Percentiles rank a stretch among this genome's conserved stretches.
Evolutionary conservation across 2,888 invertebrate species (phyloP).

Genomic region (Endomychus coccineus): DNA sequence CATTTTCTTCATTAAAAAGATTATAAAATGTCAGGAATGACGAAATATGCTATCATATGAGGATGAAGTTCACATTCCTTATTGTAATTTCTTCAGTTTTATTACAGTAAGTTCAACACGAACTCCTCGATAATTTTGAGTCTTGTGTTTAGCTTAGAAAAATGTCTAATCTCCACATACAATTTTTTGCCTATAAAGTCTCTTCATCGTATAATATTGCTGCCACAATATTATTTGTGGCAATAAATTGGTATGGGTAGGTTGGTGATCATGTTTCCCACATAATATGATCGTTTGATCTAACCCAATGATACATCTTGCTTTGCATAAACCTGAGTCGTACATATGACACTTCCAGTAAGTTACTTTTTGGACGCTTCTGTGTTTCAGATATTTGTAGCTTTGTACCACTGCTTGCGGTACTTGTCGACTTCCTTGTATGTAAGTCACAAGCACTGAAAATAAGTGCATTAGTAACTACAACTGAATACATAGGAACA

Average conservation of each 20-base stretch:
- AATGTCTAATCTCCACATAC: too few species aligned
- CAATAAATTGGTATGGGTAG: conserved; percentile 1
- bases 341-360: conserved; percentile 41
- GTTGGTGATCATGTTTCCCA: conserved; percentile 28
- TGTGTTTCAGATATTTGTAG: conserved; percentile 37
- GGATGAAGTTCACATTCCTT: too few species aligned
- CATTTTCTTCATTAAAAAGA: too few species aligned
- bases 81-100: too few species aligned
- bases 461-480: conserved; percentile 15
- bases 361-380: conserved; percentile 32
- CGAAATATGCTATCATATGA: too few species aligned
- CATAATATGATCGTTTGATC: conserved; percentile 29
- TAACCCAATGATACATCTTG: conserved; percentile 31
- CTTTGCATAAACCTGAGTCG: conserved; percentile 35
- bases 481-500: too few species aligned
- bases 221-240: not conserved
- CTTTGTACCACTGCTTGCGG: conserved; percentile 34
- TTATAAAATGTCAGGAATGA: too few species aligned
- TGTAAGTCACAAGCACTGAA: conserved; percentile 35
- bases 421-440: conserved; percentile 31
- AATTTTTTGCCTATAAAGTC: too few species aligned
- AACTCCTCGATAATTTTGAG: too few species aligned
- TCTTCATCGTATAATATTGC: conserved; percentile 6
- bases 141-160: too few species aligned
- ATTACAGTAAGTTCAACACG: too few species aligned